phyloP scores from a whole-genome alignment of 2,888 invertebrate species.

The Leucophenga maculata region DNA sequence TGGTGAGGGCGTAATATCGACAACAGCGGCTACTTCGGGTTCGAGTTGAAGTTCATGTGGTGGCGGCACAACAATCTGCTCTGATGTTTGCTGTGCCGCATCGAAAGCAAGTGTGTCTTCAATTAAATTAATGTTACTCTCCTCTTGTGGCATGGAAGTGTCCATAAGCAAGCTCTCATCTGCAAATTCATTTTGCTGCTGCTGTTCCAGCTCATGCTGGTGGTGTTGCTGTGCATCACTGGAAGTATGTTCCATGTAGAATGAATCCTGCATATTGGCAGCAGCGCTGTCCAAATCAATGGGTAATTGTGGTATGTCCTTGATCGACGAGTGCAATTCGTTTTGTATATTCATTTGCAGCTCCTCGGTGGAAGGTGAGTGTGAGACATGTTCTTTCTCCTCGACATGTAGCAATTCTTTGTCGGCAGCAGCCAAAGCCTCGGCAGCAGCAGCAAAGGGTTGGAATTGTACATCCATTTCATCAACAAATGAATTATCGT shows the following conservation, averaged over 20 bases:
- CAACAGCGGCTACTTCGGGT: constrained; percentile 51
- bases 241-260: constrained; percentile 57
- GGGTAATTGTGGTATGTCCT: constrained; percentile 41
- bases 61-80: constrained; percentile 11
- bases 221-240: constrained; percentile 38
- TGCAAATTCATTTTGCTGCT: neutral
- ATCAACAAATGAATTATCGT: constrained; percentile 52
- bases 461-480: constrained; percentile 22
- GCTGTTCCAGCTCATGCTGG: too few relatives aligned
- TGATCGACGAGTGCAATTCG: constrained; percentile 37
- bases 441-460: neutral
- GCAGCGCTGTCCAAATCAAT: constrained; percentile 42
- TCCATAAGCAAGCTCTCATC: constrained; percentile 50
- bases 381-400: constrained; percentile 64
- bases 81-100: constrained; percentile 21
- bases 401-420: constrained; percentile 64
- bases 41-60: constrained; percentile 37
- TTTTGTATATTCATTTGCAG: constrained; percentile 54
- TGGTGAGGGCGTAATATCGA: constrained; percentile 51
- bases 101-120: constrained; percentile 35
- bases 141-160: constrained; percentile 35
- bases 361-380: constrained; percentile 67
- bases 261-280: constrained; percentile 60
- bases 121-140: neutral
- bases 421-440: constrained; percentile 32